Conservation (phyloP, 2,888 invertebrate genomes). For the Tachystola acroxantha region DNA sequence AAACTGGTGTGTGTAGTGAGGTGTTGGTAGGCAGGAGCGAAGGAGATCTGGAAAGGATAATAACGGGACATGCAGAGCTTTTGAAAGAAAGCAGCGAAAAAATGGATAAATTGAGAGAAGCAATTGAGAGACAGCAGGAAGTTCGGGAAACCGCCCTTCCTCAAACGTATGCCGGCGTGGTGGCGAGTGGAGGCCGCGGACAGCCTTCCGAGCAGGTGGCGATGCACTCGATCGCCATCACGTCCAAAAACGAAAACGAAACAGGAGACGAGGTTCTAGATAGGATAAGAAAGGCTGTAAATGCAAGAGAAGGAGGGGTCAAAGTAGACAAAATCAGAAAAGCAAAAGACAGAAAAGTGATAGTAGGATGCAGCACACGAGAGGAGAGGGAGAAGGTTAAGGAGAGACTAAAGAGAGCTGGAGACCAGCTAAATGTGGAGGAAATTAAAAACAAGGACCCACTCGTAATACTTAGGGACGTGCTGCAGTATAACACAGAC, state of each 20-base stretch:
- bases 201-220: not conserved
- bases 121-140: not conserved
- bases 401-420: not conserved
- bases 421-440: not conserved
- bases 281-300: not conserved
- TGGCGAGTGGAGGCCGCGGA: not conserved
- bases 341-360: conserved; percentile 2
- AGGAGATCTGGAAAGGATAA: not conserved
- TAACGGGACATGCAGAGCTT: not conserved
- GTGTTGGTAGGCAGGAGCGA: no score
- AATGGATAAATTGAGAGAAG: not conserved
- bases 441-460: conserved; percentile 2
- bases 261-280: conserved; percentile 4
- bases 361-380: conserved; percentile 1
- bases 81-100: not conserved
- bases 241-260: not conserved
- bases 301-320: conserved; percentile 1
- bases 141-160: no score
- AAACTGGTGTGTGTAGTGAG: no score
- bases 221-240: not conserved
- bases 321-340: conserved; percentile 3
- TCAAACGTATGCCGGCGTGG: not conserved
- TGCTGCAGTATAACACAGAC: not conserved
- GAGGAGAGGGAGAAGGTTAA: not conserved
- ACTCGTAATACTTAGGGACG: not conserved